phyloP scores from a whole-genome alignment of 2,888 invertebrate genomes.

The Euplexia lucipara region DNA sequence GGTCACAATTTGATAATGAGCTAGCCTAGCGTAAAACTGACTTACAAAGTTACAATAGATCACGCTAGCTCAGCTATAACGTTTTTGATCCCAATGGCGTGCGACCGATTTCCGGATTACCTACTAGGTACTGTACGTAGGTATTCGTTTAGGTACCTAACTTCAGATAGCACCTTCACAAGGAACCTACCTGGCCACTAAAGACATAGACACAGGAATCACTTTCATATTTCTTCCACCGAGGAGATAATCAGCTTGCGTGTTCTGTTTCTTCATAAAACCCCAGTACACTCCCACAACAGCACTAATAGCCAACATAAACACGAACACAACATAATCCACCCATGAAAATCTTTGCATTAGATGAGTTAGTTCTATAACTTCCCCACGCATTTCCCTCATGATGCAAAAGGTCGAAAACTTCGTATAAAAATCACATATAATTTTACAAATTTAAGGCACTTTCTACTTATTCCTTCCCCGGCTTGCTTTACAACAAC shows the following conservation, averaged over 20 bases:
- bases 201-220: slow-evolving; percentile 95
- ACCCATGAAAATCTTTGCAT: slow-evolving; percentile 93
- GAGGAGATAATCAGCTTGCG: slow-evolving; percentile 94
- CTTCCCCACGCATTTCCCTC: slow-evolving; percentile 76
- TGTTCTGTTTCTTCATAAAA: slow-evolving; percentile 92
- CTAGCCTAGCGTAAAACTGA: no score
- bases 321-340: slow-evolving; percentile 95
- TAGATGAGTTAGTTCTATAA: slow-evolving; percentile 86
- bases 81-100: no score
- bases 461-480: slow-evolving; percentile 8
- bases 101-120: no score
- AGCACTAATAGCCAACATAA: slow-evolving; percentile 95
- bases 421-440: slow-evolving; percentile 35
- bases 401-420: slow-evolving; percentile 63
- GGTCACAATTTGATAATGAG: no score
- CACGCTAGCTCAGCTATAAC: no score
- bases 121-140: no score
- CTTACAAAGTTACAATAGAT: no score
- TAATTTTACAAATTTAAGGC: slow-evolving; percentile 21
- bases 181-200: slow-evolving; percentile 94
- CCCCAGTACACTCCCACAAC: slow-evolving; percentile 96
- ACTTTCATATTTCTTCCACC: slow-evolving; percentile 96
- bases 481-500: background rate
- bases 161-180: background rate
- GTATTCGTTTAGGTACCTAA: no score